Base-by-base conservation (phyloP, 2,797 vertebrate genomes). In the Sebastes trivittatus region DNA sequence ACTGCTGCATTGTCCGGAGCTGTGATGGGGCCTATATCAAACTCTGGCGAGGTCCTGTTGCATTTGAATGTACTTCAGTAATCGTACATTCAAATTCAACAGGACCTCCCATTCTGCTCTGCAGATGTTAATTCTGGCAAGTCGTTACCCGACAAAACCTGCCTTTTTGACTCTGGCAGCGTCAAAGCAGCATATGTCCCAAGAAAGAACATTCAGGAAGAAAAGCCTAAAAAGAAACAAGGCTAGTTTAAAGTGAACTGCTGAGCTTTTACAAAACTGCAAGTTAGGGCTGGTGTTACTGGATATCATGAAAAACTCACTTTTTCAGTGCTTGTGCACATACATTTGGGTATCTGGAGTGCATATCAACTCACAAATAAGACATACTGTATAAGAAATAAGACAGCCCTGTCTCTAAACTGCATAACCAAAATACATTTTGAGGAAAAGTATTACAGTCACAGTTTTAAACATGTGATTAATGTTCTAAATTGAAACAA, bases 81-180 rank as follows among this genome's bases (percentile, higher is more conserved):
- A 62, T 32, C 6, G 5, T 25, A 87, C 81, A 89, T 92, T 92
- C 64, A 91, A 85, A 93, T 89, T 78, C 82, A 83, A 77, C 65
- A 58, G 84, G 86, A 88, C 83, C 81, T 94, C 87, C 79, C 81
- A 82, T 92, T 93, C 81, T 88, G 93, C 80, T 75, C 88, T 89
- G 89, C 93, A 95, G 94, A 95, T 95, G 94, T 94, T 94, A 88
- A 92, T 93, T 82, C 88, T 92, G 93, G 93, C 94, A 94, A 92
- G 88, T 86, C 30, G 6, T 77, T 65, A 82, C 70, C 79, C 30
- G 55, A 89, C 84, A 81, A 83, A 90, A 92, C 88, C 81, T 89
- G 79, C 75, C 82, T 84, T 81, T 93, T 85, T 74, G 49, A 90
- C 80, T 83, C 76, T 62, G 60, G 76, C 74, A 62, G 85, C 86